Base-by-base conservation (phyloP, 2,797 vertebrate species). In the Paramormyrops hopkinsi region DNA sequence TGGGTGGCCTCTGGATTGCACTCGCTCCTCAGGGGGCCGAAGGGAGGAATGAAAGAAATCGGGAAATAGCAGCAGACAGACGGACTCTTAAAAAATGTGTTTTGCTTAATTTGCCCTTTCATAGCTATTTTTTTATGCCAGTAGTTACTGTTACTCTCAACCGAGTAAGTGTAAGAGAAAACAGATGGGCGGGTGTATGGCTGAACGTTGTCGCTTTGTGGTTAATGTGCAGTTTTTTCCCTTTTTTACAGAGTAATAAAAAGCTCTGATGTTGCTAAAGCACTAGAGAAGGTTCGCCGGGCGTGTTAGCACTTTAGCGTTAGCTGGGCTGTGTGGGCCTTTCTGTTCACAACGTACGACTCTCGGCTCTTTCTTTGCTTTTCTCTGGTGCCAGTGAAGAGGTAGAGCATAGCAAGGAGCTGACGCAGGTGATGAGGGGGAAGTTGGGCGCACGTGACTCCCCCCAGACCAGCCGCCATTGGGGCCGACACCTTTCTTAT, bases 1-100 rank as follows among this genome's bases (percentile, higher is more conserved):
- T 90, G 91, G 92, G 93, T 93, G 92, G 92, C 93, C 91, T 90
- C 91, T 91, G 92, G 91, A 91, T 92, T 90, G 76, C 90, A 90
- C 90, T 92, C 91, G 89, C 89, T 88, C 86, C 90, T 93, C 65
- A 90, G 92, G 88, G 69, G 83, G 59, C 88, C 82, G 51, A 69
- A 89, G 62, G 88, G 87, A 88, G 90, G 90, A 86, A 88, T 76
- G 89, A 86, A 91, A 89, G 88, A 90, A 91, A 90, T 91, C 90
- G 90, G 88, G 90, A 91, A 89, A 90, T 84, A 89, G 88, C 88
- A 90, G 86, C 89, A 90, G 76, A 89, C 89, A 25, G 89, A 88
- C 41, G 91, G 82, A 87, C 86, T 89, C 85, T 89, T 46, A 87
- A 90, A 85, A 50, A 37, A 88, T 51, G n/a, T 88, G 59, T 90